These are phyloP conservation scores for Petroica traversi DNA, from an alignment of 2,113 vertebrate species.

Conservation along the genomic window DNA sequence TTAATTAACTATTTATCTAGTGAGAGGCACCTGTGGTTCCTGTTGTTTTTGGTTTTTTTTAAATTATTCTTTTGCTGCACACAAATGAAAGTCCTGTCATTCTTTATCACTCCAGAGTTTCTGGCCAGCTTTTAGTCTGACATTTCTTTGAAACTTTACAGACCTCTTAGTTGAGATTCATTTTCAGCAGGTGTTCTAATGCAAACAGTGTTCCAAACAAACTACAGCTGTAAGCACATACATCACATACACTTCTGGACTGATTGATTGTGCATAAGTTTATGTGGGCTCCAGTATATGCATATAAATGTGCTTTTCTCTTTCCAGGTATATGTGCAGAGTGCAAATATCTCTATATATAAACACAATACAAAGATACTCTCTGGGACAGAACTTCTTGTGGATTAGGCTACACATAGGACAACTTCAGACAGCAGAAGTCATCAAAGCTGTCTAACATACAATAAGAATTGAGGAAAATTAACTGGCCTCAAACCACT, in stretches of 20 bases:
- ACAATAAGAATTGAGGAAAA: background rate
- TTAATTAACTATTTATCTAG: background rate
- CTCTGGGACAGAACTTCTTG: rapidly evolving
- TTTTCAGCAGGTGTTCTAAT: background rate
- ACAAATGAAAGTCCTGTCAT: background rate
- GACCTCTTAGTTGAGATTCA: background rate
- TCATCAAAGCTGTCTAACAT: background rate
- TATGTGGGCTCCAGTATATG: background rate
- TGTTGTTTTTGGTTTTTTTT: no score
- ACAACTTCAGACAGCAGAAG: background rate
- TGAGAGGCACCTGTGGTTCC: rapidly evolving
- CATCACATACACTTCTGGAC: rapidly evolving
- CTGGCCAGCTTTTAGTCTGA: background rate
- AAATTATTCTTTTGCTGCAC: rapidly evolving
- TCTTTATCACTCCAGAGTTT: background rate
- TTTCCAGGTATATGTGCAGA: rapidly evolving
- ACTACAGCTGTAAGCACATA: background rate
- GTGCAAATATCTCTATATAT: background rate
- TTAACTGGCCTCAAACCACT: background rate
- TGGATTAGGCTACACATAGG: background rate
- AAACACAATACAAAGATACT: background rate
- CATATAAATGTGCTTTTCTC: background rate
- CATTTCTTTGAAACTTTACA: background rate
- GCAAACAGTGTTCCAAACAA: background rate
- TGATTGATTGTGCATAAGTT: background rate